A percentile compares a stretch with the other conserved stretches of the same genome.
Conservation (phyloP, 2,797 vertebrate genomes). For the Anguilla obscura region DNA sequence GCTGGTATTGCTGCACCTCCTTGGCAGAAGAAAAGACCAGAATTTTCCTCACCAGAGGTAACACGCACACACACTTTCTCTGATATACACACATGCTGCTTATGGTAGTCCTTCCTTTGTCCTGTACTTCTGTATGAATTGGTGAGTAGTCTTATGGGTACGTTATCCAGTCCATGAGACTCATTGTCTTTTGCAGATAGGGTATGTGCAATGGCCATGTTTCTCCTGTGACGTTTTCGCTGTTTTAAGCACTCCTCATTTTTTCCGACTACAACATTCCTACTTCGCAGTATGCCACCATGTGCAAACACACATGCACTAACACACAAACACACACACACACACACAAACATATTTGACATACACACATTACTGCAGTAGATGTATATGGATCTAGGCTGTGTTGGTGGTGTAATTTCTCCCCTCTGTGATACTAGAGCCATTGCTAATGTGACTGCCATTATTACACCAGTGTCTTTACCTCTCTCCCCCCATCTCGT, state of each 20-base stretch:
- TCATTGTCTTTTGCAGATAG: not conserved
- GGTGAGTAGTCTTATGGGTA: not conserved
- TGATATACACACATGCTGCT: not conserved
- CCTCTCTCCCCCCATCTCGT: not conserved
- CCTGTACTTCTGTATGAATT: not conserved
- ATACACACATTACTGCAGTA: conserved; percentile 20
- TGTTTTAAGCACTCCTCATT: not conserved
- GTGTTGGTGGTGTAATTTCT: not conserved
- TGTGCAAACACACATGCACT: not conserved
- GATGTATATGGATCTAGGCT: not conserved
- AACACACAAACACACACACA: not conserved
- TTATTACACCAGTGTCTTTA: not conserved
- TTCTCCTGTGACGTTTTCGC: not conserved
- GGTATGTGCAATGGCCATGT: not conserved
- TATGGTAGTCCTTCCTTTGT: too few species aligned
- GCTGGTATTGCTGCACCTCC: conserved; percentile 81
- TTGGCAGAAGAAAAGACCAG: conserved; percentile 78
- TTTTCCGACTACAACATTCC: not conserved
- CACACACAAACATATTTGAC: not conserved
- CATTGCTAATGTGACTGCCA: not conserved
- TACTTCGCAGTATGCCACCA: not conserved
- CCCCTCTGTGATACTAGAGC: not conserved
- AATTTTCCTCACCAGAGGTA: conserved; percentile 85
- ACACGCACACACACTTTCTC: conserved; percentile 6
- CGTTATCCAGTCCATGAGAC: not conserved